Percentiles rank a stretch among this genome's conserved stretches.
Conservation (phyloP, 2,888 invertebrate species). For the Drosophila anomelani region DNA sequence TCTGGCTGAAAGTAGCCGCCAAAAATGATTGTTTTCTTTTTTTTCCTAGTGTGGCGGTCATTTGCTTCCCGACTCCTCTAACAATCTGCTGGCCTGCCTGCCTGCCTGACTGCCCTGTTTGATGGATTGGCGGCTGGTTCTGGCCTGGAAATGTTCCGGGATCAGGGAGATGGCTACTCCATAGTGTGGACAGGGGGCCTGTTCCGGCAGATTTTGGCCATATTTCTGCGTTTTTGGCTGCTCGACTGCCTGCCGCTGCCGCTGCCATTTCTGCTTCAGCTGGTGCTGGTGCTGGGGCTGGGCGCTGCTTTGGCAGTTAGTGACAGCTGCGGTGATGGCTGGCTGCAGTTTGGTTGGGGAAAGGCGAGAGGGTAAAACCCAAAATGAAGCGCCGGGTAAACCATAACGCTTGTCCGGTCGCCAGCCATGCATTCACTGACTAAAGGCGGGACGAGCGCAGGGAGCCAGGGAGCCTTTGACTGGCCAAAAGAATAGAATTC, state of each 20-base stretch:
- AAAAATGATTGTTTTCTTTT: conserved; percentile 16
- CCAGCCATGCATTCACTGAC: conserved; percentile 33
- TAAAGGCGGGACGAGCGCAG: not conserved
- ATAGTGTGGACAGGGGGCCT: conserved; percentile 16
- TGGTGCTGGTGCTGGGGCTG: conserved; percentile 21
- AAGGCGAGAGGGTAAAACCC: conserved; percentile 6
- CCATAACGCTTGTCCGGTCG: conserved; percentile 38
- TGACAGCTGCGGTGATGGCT: conserved; percentile 66
- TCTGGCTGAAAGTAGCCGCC: conserved; percentile 4
- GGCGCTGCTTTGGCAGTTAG: conserved; percentile 66
- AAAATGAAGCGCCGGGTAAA: conserved; percentile 29
- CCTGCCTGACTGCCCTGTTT: conserved; percentile 44
- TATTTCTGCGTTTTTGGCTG: conserved; percentile 50
- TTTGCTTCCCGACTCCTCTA: conserved; percentile 52
- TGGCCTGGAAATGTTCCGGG: conserved; percentile 47
- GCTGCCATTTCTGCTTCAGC: conserved; percentile 27
- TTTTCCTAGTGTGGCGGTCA: conserved; percentile 41
- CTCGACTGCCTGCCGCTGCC: conserved; percentile 18
- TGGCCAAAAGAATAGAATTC: conserved; percentile 16
- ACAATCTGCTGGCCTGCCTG: conserved; percentile 68
- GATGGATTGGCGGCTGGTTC: conserved; percentile 69
- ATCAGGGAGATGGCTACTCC: conserved; percentile 2
- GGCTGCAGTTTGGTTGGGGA: conserved; percentile 33
- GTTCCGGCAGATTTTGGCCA: conserved; percentile 54
- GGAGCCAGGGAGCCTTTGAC: conserved; percentile 16